A percentile compares a stretch with the other conserved stretches of the same genome.
Conservation (phyloP, 2,113 vertebrate species). For the Paedocypris sp. region DNA sequence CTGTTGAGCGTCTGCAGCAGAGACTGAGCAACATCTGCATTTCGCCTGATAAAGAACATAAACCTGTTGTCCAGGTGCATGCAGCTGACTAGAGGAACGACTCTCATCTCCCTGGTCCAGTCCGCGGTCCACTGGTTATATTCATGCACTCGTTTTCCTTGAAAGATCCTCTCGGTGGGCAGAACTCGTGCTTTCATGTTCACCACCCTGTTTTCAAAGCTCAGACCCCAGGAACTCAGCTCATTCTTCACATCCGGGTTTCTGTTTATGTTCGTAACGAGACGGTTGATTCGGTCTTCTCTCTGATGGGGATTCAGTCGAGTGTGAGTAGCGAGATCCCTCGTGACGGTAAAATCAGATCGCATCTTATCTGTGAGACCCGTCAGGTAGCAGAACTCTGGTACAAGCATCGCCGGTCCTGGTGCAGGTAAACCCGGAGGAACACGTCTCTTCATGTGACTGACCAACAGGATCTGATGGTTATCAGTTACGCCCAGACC, state of each 20-base stretch:
- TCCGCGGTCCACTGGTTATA: conserved; percentile 73
- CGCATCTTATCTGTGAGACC: conserved; percentile 89
- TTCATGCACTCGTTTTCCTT: conserved; percentile 67
- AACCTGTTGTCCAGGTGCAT: conserved; percentile 74
- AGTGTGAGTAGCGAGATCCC: conserved; percentile 73
- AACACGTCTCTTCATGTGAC: conserved; percentile 61
- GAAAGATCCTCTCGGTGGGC: conserved; percentile 75
- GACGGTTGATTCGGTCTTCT: conserved; percentile 64
- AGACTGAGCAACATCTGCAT: conserved; percentile 57
- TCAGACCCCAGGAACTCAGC: conserved; percentile 78
- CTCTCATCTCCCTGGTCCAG: conserved; percentile 81
- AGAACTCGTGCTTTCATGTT: conserved; percentile 72
- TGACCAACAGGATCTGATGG: conserved; percentile 78
- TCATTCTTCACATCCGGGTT: conserved; percentile 70
- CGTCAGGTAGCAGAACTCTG: conserved; percentile 88
- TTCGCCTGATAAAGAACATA: conserved; percentile 66
- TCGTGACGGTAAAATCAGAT: conserved; percentile 80
- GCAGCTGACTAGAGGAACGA: conserved; percentile 58
- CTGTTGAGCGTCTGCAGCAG: conserved; percentile 72
- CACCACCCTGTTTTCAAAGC: conserved; percentile 75
- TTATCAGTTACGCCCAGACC: conserved; percentile 69
- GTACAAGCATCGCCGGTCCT: conserved; percentile 73
- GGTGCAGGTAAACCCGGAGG: conserved; percentile 48
- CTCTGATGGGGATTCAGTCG: conserved; percentile 73
- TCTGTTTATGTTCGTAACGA: conserved; percentile 68